Evolutionary conservation across 2,888 invertebrate genomes (phyloP), one percentile per base, ranked within the genome.

Genomic region (Coenonympha arcania): DNA sequence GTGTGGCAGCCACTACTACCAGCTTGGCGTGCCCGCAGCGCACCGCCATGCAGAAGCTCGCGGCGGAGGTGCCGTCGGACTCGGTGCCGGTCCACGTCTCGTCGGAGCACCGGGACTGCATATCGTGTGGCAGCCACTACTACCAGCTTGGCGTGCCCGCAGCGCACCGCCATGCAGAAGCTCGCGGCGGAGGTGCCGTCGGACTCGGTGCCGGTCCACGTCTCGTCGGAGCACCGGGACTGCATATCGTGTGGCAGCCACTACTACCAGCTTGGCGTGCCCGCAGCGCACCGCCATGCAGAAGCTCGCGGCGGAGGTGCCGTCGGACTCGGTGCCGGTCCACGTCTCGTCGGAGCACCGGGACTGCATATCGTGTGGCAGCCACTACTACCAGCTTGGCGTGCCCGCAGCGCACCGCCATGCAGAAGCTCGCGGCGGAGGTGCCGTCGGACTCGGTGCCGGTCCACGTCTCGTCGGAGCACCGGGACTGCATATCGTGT

Each of bases 1-100:
- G n/a, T n/a, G n/a, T n/a, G n/a, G n/a, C n/a, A n/a, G n/a, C n/a
- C n/a, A n/a, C n/a, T n/a, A n/a, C n/a, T 15, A 81, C 85, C 75
- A 84, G 82, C 49, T 79, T 79, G 22, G 74, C 55, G 46, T 85
- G 82, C 0, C 83, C 84, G 48, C 82, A 82, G 1, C 75, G 67
- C 19, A 86, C 81, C 0, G 85, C 82, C 84, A 85, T 82, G 48
- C 79, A 76, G 66, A 87, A 83, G 60, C 85, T 82, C 11, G 68
- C 62, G 1, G 73, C 72, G 0, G 83, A 79, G 0, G 79, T 72
- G 5, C 83, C 85, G 26, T 75, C 78, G 0, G 76, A 63, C 44
- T 73, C 74, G 0, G 86, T 85, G 58, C 72, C 79, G 1, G 72
- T 71, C 72, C 78, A 79, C 8, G 71, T 68, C 50, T 72, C 72